Conservation (phyloP, 2,113 vertebrate species). For the Apistogramma diplotaenia region DNA sequence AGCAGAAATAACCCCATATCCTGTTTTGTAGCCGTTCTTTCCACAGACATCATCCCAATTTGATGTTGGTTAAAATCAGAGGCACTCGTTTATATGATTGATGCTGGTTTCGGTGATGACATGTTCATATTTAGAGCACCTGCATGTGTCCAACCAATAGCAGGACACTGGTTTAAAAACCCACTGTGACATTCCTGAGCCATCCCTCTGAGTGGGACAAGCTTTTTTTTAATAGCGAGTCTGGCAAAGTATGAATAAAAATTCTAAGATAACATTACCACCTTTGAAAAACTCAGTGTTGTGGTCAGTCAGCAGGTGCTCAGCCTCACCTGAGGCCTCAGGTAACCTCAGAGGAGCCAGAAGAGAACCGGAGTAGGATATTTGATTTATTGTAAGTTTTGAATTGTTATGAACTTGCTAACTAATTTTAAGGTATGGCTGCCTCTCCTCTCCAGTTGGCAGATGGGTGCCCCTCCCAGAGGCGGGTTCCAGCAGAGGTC, state of each 20-base stretch:
- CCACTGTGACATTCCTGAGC: not conserved
- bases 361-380: too few species aligned
- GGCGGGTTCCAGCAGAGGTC: too few species aligned
- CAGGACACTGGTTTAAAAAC: not conserved
- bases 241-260: not conserved
- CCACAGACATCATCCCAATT: constrained; percentile 3
- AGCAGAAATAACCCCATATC: constrained; percentile 68
- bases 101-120: not conserved
- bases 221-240: not conserved
- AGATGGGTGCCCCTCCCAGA: too few species aligned
- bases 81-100: not conserved
- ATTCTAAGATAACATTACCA: not conserved
- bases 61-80: not conserved
- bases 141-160: not conserved
- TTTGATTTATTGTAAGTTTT: too few species aligned
- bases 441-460: too few species aligned
- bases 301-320: too few species aligned
- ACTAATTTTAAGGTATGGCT: too few species aligned
- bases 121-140: not conserved
- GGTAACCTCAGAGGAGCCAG: too few species aligned
- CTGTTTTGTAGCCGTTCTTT: constrained; percentile 27
- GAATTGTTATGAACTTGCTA: too few species aligned
- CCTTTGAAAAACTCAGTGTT: too few species aligned
- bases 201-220: not conserved
- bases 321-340: too few species aligned